Percentiles rank a stretch among this genome's conserved stretches.
phyloP scores from a whole-genome alignment of 2,113 vertebrate genomes.

The Apistogramma diplotaenia region DNA sequence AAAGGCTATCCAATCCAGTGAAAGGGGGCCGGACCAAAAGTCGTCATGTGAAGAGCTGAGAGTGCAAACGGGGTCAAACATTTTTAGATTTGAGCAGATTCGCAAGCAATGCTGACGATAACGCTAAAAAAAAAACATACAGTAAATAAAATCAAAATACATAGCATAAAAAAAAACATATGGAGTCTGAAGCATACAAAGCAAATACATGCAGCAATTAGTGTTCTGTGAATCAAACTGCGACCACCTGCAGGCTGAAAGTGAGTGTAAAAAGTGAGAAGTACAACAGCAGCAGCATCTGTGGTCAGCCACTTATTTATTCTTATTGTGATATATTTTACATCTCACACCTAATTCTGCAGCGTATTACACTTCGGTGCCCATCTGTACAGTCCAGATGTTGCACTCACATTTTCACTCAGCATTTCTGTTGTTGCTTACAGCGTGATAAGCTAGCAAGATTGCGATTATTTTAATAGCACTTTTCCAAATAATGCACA shows the following conservation, averaged over 20 bases:
- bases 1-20: rapidly evolving
- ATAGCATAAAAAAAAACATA: background rate
- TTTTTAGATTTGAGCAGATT: background rate
- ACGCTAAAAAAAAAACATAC: background rate
- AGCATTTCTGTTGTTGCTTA: background rate
- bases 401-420: background rate
- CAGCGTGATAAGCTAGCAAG: background rate
- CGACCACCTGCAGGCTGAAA: background rate
- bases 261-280: rapidly evolving
- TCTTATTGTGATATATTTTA: background rate
- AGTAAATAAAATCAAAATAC: background rate
- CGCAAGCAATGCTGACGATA: rapidly evolving
- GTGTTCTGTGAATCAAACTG: background rate
- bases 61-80: background rate
- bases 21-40: background rate
- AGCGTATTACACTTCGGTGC: background rate
- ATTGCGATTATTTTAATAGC: background rate
- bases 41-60: background rate
- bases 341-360: background rate
- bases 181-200: background rate
- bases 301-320: background rate
- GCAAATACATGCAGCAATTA: background rate
- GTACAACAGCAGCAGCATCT: background rate
- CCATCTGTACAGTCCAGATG: background rate
- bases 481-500: background rate